A percentile compares a stretch with the other conserved stretches of the same genome.
phyloP scores from a whole-genome alignment of 2,888 invertebrate species.

The Pilophorus perplexus region DNA sequence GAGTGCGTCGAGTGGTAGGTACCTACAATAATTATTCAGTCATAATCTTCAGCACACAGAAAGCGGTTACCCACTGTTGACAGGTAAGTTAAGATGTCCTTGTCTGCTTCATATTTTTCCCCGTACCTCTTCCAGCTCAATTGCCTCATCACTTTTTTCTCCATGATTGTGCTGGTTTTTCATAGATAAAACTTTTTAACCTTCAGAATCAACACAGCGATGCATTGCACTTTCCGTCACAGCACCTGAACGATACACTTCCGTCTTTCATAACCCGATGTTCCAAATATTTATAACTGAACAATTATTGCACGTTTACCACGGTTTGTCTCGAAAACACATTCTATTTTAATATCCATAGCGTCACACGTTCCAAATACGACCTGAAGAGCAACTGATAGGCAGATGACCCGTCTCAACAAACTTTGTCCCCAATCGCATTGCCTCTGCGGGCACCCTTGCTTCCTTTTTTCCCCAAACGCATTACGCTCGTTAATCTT shows the following conservation, averaged over 20 bases:
- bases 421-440: too few species aligned
- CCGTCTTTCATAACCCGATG: background rate
- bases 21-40: background rate
- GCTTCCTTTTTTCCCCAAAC: too few species aligned
- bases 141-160: background rate
- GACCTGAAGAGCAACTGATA: too few species aligned
- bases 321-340: conserved; percentile 13
- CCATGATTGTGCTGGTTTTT: conserved; percentile 3
- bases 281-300: conserved; percentile 2
- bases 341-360: conserved; percentile 5
- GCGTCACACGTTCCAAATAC: too few species aligned
- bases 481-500: background rate
- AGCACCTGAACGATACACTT: too few species aligned
- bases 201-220: background rate
- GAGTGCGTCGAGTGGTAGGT: conserved; percentile 12
- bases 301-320: conserved; percentile 16
- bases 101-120: conserved; percentile 12
- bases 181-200: background rate
- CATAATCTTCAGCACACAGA: conserved; percentile 20
- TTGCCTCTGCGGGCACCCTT: too few species aligned
- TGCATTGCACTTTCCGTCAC: too few species aligned
- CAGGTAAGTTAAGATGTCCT: conserved; percentile 16
- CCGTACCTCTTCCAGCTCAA: conserved; percentile 3
- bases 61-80: conserved; percentile 25
- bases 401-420: too few species aligned